Conservation (phyloP, 2,888 invertebrate genomes). For the Caenorhabditis doughertyi region DNA sequence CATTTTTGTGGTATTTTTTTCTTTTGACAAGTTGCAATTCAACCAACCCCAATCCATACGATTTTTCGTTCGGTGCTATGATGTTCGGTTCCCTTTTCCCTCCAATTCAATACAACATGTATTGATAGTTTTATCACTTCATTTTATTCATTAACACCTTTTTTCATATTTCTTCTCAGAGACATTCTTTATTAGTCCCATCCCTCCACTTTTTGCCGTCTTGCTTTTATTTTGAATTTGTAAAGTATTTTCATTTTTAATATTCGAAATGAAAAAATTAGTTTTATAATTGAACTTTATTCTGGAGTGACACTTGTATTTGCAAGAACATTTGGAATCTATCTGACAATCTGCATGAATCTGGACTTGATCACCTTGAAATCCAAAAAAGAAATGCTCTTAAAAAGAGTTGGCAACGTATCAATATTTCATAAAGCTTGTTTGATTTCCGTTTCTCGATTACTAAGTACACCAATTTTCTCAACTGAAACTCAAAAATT, state of each 20-base stretch:
- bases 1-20: conserved; percentile 7
- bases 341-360: not conserved
- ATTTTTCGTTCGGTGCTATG: conserved; percentile 59
- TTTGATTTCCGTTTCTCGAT: too few species aligned
- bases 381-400: not conserved
- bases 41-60: conserved; percentile 25
- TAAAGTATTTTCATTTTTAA: conserved; percentile 2
- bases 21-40: conserved; percentile 30
- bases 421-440: too few species aligned
- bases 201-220: too few species aligned
- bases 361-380: not conserved
- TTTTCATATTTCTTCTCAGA: not conserved
- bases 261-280: not conserved
- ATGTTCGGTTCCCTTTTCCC: conserved; percentile 41
- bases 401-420: too few species aligned
- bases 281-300: not conserved
- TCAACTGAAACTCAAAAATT: too few species aligned
- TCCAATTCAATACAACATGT: conserved; percentile 7
- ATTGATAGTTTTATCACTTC: conserved; percentile 50
- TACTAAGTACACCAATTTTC: too few species aligned
- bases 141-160: conserved; percentile 29
- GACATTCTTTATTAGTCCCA: not conserved
- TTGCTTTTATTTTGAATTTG: conserved; percentile 38
- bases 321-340: not conserved
- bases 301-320: not conserved